phyloP scores from a whole-genome alignment of 2,888 invertebrate species.

The Clepsis dumicolana region DNA sequence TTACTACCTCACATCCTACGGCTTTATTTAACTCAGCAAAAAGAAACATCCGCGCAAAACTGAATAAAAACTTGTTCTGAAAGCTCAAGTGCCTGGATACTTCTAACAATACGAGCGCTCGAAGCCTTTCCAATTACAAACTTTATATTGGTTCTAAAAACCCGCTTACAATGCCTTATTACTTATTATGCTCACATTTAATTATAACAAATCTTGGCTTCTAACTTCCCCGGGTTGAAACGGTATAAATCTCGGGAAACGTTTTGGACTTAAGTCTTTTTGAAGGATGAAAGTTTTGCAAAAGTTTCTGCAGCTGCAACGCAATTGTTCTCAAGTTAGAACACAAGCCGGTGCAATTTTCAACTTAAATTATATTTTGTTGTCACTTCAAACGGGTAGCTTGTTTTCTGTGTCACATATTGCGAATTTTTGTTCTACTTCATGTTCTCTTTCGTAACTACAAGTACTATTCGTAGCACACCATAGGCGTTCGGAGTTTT shows the following conservation, averaged over 20 bases:
- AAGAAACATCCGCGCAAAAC: conserved; percentile 9
- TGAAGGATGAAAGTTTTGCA: background rate
- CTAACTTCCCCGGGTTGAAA: background rate
- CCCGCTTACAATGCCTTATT: conserved; percentile 19
- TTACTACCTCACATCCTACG: background rate
- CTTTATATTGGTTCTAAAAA: conserved; percentile 30
- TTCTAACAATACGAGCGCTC: conserved; percentile 17
- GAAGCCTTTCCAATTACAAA: conserved; percentile 33
- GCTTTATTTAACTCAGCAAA: conserved; percentile 4
- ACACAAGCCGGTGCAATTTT: conserved; percentile 28
- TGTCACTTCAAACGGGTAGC: conserved; percentile 28
- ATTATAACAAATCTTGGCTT: conserved; percentile 24
- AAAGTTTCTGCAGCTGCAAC: conserved; percentile 5
- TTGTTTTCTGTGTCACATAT: conserved; percentile 11
- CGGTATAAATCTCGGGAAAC: background rate
- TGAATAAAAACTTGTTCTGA: conserved; percentile 15
- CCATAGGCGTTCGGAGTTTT: too few species aligned
- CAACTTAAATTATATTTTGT: conserved; percentile 41
- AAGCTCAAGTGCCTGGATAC: conserved; percentile 17
- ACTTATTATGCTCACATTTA: conserved; percentile 24
- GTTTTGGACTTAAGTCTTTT: conserved; percentile 3
- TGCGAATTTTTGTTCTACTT: conserved; percentile 1
- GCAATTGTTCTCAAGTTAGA: conserved; percentile 30
- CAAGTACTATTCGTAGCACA: background rate
- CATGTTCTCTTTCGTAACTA: background rate